Percentiles rank a stretch among this genome's conserved stretches.
Evolutionary conservation across 2,113 vertebrate genomes (phyloP).

Genomic region (Promerops cafer): DNA sequence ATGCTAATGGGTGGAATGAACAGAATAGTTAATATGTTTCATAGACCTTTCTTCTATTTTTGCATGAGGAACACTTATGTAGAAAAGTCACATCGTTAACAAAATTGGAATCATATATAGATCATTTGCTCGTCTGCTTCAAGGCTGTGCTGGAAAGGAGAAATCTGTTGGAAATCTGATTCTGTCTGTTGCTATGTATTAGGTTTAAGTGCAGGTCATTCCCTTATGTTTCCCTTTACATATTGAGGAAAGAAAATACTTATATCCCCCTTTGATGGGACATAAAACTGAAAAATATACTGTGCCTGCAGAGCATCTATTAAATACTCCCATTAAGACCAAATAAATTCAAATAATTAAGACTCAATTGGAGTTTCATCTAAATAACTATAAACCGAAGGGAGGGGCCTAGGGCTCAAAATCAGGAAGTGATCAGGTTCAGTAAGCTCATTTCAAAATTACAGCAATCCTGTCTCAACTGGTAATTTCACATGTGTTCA

Average conservation of each 20-base stretch:
- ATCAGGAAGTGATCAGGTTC: neutral
- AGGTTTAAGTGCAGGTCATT: neutral
- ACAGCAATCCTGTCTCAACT: neutral
- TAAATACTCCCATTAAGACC: neutral
- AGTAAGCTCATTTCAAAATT: neutral
- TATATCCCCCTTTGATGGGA: neutral
- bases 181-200: accelerated
- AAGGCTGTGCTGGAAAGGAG: neutral
- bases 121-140: neutral
- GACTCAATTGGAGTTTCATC: neutral
- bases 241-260: neutral
- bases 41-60: neutral
- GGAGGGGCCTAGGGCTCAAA: neutral
- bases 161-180: neutral
- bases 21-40: neutral
- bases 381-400: neutral
- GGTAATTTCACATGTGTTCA: neutral
- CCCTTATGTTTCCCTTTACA: neutral
- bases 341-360: neutral
- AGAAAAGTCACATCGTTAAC: neutral
- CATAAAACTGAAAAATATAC: neutral
- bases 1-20: neutral
- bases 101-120: neutral
- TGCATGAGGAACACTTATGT: neutral
- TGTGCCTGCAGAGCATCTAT: neutral